Conservation (phyloP, 1,140 invertebrate species). For the Calosoma granatense region DNA sequence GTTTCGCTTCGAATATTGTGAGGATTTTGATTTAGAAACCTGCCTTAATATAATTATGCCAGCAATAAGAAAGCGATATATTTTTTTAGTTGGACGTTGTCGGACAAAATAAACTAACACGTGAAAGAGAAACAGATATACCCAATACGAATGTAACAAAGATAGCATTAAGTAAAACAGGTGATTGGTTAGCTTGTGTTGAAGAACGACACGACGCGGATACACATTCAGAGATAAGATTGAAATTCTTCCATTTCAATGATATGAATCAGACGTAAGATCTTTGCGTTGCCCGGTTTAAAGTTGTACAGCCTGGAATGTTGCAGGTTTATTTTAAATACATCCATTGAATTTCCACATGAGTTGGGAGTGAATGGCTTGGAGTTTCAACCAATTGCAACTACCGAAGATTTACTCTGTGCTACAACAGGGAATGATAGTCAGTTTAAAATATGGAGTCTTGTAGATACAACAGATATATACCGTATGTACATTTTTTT, state of each 20-base stretch:
- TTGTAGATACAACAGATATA: slow-evolving; percentile 42
- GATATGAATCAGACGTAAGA: slow-evolving; percentile 50
- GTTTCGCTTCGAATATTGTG: too few species aligned
- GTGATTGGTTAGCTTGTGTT: slow-evolving; percentile 69
- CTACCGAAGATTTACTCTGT: slow-evolving; percentile 38
- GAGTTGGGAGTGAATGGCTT: slow-evolving; percentile 47
- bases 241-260: slow-evolving; percentile 74
- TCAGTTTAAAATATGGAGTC: slow-evolving; percentile 63
- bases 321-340: slow-evolving; percentile 59
- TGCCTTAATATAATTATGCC: too few species aligned
- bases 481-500: slow-evolving; percentile 34
- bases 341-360: slow-evolving; percentile 63
- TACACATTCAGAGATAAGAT: slow-evolving; percentile 48
- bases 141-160: slow-evolving; percentile 59
- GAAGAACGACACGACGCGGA: slow-evolving; percentile 54
- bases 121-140: slow-evolving; percentile 45
- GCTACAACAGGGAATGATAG: slow-evolving; percentile 58
- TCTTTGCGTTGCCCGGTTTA: slow-evolving; percentile 7
- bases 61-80: too few species aligned
- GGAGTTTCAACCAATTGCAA: slow-evolving; percentile 47
- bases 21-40: too few species aligned
- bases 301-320: slow-evolving; percentile 13
- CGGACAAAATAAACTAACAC: slow-evolving; percentile 57
- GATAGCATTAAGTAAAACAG: slow-evolving; percentile 52
- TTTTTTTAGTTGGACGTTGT: slow-evolving; percentile 62